These are phyloP conservation scores for Bombus consobrinus DNA, from an alignment of 1,140 invertebrate genomes.

Conservation along the genomic window DNA sequence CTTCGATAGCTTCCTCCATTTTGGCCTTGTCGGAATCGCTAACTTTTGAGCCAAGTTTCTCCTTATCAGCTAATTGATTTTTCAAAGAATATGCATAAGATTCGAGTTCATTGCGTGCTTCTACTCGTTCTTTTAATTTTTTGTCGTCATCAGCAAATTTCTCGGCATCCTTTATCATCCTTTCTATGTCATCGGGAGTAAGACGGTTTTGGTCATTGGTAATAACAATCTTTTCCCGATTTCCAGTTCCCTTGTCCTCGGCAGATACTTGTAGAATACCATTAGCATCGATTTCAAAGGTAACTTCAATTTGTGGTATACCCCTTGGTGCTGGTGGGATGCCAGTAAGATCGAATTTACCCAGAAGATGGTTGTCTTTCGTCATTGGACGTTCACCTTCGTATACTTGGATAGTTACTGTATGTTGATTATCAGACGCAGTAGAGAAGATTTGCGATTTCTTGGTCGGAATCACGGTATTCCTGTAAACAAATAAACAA, in stretches of 20 bases:
- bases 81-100: slow-evolving; percentile 99
- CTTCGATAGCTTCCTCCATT: slow-evolving; percentile 97
- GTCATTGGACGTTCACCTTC: slow-evolving; percentile 99
- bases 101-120: slow-evolving; percentile 97
- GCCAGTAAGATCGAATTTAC: slow-evolving; percentile 99
- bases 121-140: slow-evolving; percentile 98
- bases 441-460: slow-evolving; percentile 99
- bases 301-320: slow-evolving; percentile 99
- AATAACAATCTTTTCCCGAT: slow-evolving; percentile 99
- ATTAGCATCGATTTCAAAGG: slow-evolving; percentile 99
- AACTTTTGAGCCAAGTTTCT: slow-evolving; percentile 97
- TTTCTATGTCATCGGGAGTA: slow-evolving; percentile 98
- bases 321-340: slow-evolving; percentile 98
- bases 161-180: slow-evolving; percentile 99
- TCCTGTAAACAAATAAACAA: slow-evolving; percentile 84
- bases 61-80: slow-evolving; percentile 98
- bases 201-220: slow-evolving; percentile 99
- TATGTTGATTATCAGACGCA: slow-evolving; percentile 99
- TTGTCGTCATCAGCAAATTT: slow-evolving; percentile 99
- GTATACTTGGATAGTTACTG: slow-evolving; percentile 98
- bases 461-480: slow-evolving; percentile 99
- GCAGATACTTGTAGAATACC: slow-evolving; percentile 98
- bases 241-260: slow-evolving; percentile 99
- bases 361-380: slow-evolving; percentile 98
- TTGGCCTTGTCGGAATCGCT: slow-evolving; percentile 96